Percentiles rank a stretch among this genome's conserved stretches.
Conservation (phyloP, 2,113 vertebrate species). For the Hippopotamus amphibius region DNA sequence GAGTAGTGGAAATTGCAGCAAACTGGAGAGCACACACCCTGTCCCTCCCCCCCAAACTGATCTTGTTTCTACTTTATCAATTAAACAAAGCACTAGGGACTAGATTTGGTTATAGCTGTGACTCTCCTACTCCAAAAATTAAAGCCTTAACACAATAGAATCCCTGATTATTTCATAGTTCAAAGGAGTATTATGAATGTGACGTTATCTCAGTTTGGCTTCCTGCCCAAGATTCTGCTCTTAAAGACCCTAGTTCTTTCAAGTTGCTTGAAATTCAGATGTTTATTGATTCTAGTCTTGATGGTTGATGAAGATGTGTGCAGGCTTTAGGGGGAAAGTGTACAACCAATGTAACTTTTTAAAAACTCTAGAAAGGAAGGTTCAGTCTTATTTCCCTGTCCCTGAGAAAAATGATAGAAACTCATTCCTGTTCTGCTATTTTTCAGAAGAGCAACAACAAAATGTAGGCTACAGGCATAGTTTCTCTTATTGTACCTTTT, state of each 20-base stretch:
- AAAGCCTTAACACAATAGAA: background rate
- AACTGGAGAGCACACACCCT: background rate
- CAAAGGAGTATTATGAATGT: background rate
- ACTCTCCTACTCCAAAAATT: background rate
- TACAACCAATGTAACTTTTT: slow-evolving; percentile 37
- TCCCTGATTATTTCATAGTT: background rate
- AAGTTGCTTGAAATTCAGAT: slow-evolving; percentile 23
- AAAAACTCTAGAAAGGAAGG: slow-evolving; percentile 18
- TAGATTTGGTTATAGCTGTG: background rate
- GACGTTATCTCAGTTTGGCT: background rate
- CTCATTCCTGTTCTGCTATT: background rate
- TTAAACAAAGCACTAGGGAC: background rate
- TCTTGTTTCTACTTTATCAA: background rate
- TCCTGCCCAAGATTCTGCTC: background rate
- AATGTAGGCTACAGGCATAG: background rate
- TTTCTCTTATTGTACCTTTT: background rate
- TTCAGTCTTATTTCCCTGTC: slow-evolving; percentile 48
- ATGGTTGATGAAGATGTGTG: background rate
- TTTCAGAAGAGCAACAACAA: slow-evolving; percentile 39
- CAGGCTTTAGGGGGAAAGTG: slow-evolving; percentile 8
- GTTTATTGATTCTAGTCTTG: slow-evolving; percentile 17
- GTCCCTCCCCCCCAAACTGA: background rate
- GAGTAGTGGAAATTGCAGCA: background rate
- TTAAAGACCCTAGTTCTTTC: background rate
- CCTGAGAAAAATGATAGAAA: slow-evolving; percentile 63